These are phyloP conservation scores for Phoronis australis DNA, from an alignment of 2,888 invertebrate species.

Conservation along the genomic window DNA sequence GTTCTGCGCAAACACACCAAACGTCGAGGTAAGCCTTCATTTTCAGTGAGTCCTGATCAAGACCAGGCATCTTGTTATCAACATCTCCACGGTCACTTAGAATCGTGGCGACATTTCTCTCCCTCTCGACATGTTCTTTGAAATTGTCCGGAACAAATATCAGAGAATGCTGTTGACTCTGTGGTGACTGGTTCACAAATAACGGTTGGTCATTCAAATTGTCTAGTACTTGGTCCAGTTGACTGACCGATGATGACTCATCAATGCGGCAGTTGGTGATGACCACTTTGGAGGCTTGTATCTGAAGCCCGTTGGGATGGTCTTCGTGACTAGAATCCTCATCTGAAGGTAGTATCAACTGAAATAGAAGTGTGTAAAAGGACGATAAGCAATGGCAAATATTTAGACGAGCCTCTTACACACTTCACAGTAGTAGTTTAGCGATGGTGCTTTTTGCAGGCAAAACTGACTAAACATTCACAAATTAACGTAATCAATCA, in stretches of 20 bases:
- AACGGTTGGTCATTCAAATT: constrained; percentile 70
- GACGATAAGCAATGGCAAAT: not conserved
- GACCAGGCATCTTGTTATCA: constrained; percentile 19
- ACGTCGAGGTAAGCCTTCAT: constrained; percentile 65
- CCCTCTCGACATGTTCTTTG: not conserved
- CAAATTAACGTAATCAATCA: no score
- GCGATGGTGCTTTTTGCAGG: no score
- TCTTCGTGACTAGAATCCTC: constrained; percentile 76
- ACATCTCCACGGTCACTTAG: constrained; percentile 25
- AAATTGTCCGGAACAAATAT: not conserved
- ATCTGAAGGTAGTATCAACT: constrained; percentile 70
- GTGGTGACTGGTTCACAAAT: constrained; percentile 55
- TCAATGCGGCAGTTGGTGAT: constrained; percentile 66
- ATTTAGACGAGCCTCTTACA: no score
- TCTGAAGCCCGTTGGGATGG: constrained; percentile 78
- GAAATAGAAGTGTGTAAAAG: constrained; percentile 18
- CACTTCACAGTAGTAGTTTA: no score
- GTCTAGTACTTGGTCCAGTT: constrained; percentile 74
- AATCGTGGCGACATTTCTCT: not conserved
- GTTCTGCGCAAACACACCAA: constrained; percentile 81
- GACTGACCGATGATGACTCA: constrained; percentile 60
- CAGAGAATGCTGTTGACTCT: constrained; percentile 11
- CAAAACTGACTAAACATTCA: no score
- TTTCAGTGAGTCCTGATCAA: constrained; percentile 21
- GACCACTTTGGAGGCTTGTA: constrained; percentile 73